phyloP scores from a whole-genome alignment of 92 coral and sea anemone species.

The Parazoanthus swiftii region DNA sequence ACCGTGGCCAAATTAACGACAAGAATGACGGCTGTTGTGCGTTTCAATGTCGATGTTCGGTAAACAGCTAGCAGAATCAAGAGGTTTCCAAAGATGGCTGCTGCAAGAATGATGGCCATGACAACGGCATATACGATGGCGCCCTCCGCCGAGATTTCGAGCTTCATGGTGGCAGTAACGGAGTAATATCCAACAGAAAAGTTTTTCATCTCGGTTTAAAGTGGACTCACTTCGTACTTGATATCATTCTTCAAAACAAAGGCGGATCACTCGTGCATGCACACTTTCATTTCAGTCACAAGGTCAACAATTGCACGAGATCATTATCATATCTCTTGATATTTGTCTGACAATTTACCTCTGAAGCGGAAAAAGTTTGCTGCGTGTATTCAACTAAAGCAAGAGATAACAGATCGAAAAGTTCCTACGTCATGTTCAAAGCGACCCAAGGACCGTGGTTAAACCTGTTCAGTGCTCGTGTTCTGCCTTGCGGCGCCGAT shows the following conservation, averaged over 20 bases:
- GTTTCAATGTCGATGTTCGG: constrained; percentile 65
- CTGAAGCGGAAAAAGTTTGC: not conserved
- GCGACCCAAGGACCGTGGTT: no score
- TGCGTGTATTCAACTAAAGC: not conserved
- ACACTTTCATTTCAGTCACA: not conserved
- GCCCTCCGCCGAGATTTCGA: constrained; percentile 6
- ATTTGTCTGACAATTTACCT: not conserved
- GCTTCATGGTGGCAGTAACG: not conserved
- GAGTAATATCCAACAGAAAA: not conserved
- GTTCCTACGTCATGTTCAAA: no score
- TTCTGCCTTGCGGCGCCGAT: not conserved
- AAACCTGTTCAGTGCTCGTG: not conserved
- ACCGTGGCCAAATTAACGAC: constrained; percentile 87
- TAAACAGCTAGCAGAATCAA: constrained; percentile 79
- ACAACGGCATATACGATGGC: constrained; percentile 49
- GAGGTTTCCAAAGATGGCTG: constrained; percentile 79
- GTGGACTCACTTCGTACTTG: no score
- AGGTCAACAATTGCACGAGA: not conserved
- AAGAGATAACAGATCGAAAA: not conserved
- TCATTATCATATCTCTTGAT: not conserved
- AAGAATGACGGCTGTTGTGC: constrained; percentile 77
- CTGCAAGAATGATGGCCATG: constrained; percentile 60
- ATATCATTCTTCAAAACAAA: not conserved
- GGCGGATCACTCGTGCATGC: not conserved
- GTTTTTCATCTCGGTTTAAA: not conserved